These are phyloP conservation scores for Priocnemis perturbator DNA, from an alignment of 2,888 invertebrate genomes.

Conservation along the genomic window DNA sequence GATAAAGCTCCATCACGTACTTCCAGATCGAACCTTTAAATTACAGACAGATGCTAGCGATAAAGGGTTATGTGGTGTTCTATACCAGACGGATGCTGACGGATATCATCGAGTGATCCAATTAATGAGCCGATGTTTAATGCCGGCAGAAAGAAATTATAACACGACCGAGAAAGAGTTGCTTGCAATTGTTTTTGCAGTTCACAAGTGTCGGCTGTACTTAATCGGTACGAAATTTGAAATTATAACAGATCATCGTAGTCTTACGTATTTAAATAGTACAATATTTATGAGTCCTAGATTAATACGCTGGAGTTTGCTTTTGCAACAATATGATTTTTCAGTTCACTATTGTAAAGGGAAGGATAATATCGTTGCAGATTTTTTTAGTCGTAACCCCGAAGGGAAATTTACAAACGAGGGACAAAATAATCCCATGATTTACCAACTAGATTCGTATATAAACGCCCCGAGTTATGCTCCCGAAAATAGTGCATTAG, in stretches of 20 bases:
- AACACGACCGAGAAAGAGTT: constrained; percentile 37
- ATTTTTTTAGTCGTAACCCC: no score
- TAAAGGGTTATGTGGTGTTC: no score
- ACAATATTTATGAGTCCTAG: constrained; percentile 47
- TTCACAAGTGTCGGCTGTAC: constrained; percentile 55
- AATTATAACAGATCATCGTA: no score
- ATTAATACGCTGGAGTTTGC: constrained; percentile 57
- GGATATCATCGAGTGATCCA: constrained; percentile 32
- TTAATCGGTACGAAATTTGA: constrained; percentile 38
- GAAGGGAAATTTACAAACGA: no score
- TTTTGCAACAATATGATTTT: no score
- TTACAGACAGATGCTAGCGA: no score
- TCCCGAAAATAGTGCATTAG: not conserved
- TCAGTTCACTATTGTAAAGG: constrained; percentile 49
- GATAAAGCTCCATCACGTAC: constrained; percentile 1
- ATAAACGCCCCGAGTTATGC: not conserved
- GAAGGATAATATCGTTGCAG: constrained; percentile 49
- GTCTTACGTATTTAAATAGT: constrained; percentile 50
- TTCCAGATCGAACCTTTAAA: no score
- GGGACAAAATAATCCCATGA: no score
- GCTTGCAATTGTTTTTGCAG: no score
- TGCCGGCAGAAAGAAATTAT: constrained; percentile 35
- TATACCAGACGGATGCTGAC: constrained; percentile 16
- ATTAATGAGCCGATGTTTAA: constrained; percentile 50
- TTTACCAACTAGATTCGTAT: constrained; percentile 54